Conservation (phyloP, 2,888 invertebrate genomes). For the Drosophila meridionalis region DNA sequence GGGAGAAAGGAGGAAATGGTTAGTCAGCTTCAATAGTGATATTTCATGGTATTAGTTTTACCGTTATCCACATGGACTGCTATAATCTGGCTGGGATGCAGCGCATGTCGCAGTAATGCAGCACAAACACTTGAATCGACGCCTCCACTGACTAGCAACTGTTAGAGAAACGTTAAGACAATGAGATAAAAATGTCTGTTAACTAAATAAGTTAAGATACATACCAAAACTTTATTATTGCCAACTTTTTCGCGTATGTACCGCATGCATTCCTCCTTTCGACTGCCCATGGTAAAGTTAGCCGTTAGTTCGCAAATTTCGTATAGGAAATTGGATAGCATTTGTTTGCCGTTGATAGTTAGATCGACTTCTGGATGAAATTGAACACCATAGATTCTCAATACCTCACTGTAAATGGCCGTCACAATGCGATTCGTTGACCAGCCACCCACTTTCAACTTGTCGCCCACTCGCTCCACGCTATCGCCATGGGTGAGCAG, state of each 20-base stretch:
- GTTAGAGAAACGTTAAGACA: conserved; percentile 18
- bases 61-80: conserved; percentile 99
- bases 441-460: conserved; percentile 94
- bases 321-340: conserved; percentile 97
- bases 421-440: conserved; percentile 92
- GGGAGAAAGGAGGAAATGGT: neutral
- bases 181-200: neutral
- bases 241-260: conserved; percentile 96
- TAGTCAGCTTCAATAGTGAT: neutral
- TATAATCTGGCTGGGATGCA: conserved; percentile 95
- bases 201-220: conserved; percentile 77
- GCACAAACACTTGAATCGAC: conserved; percentile 99
- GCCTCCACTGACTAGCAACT: conserved; percentile 98
- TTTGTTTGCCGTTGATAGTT: conserved; percentile 94
- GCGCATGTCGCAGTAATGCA: conserved; percentile 95
- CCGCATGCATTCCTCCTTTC: conserved; percentile 95
- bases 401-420: conserved; percentile 95
- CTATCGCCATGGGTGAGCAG: conserved; percentile 99
- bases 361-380: conserved; percentile 99
- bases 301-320: conserved; percentile 95
- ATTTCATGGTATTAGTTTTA: conserved; percentile 60
- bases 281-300: conserved; percentile 93
- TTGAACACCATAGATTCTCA: conserved; percentile 97
- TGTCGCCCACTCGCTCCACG: conserved; percentile 95
- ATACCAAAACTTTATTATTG: conserved; percentile 95